These are phyloP conservation scores for Deroplatys truncata DNA, from an alignment of 2,888 invertebrate genomes.

Conservation along the genomic window DNA sequence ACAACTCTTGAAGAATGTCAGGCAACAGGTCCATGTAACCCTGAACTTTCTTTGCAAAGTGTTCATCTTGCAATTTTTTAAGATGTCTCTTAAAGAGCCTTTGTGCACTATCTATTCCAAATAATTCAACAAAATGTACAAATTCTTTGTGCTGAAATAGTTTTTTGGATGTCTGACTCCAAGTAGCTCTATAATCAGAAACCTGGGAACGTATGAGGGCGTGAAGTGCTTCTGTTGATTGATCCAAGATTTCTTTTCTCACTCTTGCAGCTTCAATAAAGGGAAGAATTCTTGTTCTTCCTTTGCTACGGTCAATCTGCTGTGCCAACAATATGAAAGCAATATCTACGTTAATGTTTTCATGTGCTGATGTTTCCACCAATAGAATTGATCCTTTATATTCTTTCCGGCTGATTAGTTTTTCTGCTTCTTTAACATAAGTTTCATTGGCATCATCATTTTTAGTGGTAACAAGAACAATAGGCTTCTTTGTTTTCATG, in stretches of 20 bases:
- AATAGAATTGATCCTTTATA: slow-evolving; percentile 84
- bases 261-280: slow-evolving; percentile 81
- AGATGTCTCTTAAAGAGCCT: slow-evolving; percentile 73
- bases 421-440: slow-evolving; percentile 84
- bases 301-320: slow-evolving; percentile 86
- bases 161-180: slow-evolving; percentile 83
- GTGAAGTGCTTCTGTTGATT: slow-evolving; percentile 86
- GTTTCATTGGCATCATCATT: slow-evolving; percentile 89
- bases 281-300: slow-evolving; percentile 64
- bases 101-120: slow-evolving; percentile 81
- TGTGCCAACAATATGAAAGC: slow-evolving; percentile 88
- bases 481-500: slow-evolving; percentile 90
- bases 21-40: slow-evolving; percentile 75
- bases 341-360: slow-evolving; percentile 92
- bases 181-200: slow-evolving; percentile 65
- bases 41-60: slow-evolving; percentile 69
- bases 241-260: slow-evolving; percentile 83
- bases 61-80: slow-evolving; percentile 76
- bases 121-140: slow-evolving; percentile 81
- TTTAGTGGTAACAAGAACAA: slow-evolving; percentile 92
- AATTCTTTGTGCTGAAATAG: slow-evolving; percentile 85
- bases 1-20: slow-evolving; percentile 68
- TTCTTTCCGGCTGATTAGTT: slow-evolving; percentile 83
- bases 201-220: slow-evolving; percentile 75
- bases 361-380: slow-evolving; percentile 92